These are phyloP conservation scores for Sebastes itinus DNA, from an alignment of 2,797 vertebrate species.

Conservation along the genomic window DNA sequence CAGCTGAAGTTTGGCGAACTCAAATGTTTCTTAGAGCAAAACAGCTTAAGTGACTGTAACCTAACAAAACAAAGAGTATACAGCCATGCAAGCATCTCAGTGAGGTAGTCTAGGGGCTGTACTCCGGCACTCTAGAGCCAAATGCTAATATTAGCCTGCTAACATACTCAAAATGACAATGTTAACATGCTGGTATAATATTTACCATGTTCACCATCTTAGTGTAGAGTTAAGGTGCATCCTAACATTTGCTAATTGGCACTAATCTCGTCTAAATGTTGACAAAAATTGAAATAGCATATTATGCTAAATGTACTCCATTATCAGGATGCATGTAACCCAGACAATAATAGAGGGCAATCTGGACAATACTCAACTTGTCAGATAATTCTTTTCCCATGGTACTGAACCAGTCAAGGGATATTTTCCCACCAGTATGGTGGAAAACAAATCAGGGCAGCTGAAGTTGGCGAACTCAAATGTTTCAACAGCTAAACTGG, in stretches of 20 bases:
- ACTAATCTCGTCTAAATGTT: background rate
- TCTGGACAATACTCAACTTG: background rate
- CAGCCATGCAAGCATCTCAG: no score
- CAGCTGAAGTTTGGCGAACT: background rate
- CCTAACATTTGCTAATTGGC: no score
- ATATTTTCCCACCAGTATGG: background rate
- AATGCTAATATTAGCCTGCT: no score
- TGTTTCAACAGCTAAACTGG: background rate
- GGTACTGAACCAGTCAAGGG: background rate
- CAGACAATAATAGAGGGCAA: background rate
- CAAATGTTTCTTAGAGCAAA: background rate
- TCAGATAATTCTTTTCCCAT: background rate
- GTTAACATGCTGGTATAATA: no score
- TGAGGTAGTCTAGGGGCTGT: no score
- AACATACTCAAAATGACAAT: no score
- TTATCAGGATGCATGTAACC: background rate
- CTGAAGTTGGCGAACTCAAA: background rate
- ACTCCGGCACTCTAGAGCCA: no score
- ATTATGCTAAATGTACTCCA: background rate
- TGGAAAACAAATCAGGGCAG: background rate
- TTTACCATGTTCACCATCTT: no score
- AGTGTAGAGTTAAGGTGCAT: no score
- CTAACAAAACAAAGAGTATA: no score
- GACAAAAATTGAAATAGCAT: background rate
- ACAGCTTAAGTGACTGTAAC: background rate